Evolutionary conservation across 2,888 invertebrate species (phyloP), one percentile per base, ranked within the genome.

Genomic region (Stenodema calcarata): DNA sequence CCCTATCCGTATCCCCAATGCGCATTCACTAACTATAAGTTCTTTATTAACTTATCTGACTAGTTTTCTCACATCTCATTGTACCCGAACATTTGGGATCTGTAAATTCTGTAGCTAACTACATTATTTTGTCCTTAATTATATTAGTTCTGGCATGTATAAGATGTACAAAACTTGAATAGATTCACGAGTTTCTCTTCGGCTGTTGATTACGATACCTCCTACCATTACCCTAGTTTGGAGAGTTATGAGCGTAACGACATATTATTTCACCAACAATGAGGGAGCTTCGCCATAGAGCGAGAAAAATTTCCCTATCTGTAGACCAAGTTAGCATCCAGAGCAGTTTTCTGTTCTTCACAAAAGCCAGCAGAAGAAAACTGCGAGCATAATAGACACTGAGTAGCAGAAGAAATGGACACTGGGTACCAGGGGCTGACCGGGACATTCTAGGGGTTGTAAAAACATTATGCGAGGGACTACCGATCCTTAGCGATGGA

Each of bases 381-480:
- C 62, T 62, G 62, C 62, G 27, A 23, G 62, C n/a, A 62, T 62
- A 62, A 62, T 62, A 23, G 62, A 62, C 62, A 27, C 62, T 62
- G 62, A 62, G 62, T 62, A 62, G 62, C 35, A 35, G 35, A 4
- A 7, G 35, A 35, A 62, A 62, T 62, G 27, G 62, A 62, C 62
- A 27, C 62, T 62, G 54, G 18, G 54, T 54, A 62, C 18, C 62
- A 18, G 12, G 23, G 62, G 62, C 23, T 11, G 11, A 23, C 11
- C 23, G 7, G 23, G 62, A 23, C 62, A 18, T 54, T 62, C 18
- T 62, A 1, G 62, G n/a, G 78, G 78, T 44, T 23, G 78, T 78
- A 78, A 78, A 78, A 78, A 78, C 78, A 44, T 78, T 78, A 78
- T 78, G 78, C 78, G 44, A 14, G 27, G 78, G 78, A 44, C 78